Evolutionary conservation across 2,888 invertebrate genomes (phyloP).

Genomic region (Nymphalis polychloros): DNA sequence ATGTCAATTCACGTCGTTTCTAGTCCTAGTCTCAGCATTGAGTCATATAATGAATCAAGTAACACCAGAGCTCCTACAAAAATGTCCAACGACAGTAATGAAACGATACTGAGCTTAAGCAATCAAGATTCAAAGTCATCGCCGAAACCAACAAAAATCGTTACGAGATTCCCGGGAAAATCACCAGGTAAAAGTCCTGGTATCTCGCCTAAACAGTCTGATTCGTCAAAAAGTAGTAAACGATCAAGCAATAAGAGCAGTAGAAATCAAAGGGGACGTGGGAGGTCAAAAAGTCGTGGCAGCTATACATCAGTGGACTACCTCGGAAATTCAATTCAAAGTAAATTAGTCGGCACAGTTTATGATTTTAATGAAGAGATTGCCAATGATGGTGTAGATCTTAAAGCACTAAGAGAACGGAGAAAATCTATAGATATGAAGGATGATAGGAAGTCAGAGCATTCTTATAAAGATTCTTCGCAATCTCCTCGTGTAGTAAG

Average conservation of each 20-base stretch:
- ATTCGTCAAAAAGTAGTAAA: slow-evolving; percentile 65
- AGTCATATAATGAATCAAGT: slow-evolving; percentile 62
- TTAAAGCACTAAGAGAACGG: slow-evolving; percentile 89
- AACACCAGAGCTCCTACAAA: slow-evolving; percentile 60
- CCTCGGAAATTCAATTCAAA: slow-evolving; percentile 86
- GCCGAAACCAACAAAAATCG: slow-evolving; percentile 77
- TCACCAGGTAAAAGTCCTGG: slow-evolving; percentile 87
- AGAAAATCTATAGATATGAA: slow-evolving; percentile 87
- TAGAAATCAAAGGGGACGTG: slow-evolving; percentile 73
- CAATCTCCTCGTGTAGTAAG: slow-evolving; percentile 82
- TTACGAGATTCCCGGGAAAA: slow-evolving; percentile 84
- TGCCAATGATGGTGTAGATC: slow-evolving; percentile 86
- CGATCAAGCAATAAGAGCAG: slow-evolving; percentile 66
- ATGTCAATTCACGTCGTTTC: slow-evolving; percentile 65
- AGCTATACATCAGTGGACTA: slow-evolving; percentile 69
- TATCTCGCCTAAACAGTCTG: slow-evolving; percentile 85
- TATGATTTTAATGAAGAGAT: slow-evolving; percentile 94
- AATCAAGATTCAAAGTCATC: slow-evolving; percentile 65
- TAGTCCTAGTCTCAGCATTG: slow-evolving; percentile 67
- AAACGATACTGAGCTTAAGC: slow-evolving; percentile 56
- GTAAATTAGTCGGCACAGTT: slow-evolving; percentile 91
- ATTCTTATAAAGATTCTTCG: slow-evolving; percentile 79
- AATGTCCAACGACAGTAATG: slow-evolving; percentile 65
- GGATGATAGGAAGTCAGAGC: slow-evolving; percentile 81
- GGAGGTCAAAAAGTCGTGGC: slow-evolving; percentile 74